Evolutionary conservation across 2,797 vertebrate genomes (phyloP).

Genomic region (Alosa sapidissima): DNA sequence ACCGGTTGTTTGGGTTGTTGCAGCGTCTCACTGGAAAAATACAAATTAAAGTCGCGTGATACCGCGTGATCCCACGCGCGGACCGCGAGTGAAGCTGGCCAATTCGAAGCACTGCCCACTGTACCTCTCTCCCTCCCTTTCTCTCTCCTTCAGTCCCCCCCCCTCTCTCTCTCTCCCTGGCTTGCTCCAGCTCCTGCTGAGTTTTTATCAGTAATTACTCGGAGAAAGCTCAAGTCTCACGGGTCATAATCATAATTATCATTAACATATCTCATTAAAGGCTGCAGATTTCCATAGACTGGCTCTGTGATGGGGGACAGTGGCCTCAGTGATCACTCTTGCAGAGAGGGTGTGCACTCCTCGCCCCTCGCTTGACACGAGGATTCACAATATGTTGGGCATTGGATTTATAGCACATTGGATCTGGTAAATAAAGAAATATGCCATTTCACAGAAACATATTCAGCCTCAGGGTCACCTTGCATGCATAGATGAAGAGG

Average conservation of each 20-base stretch:
- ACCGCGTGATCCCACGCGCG: too few relatives aligned
- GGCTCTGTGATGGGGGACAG: slow-evolving; percentile 36
- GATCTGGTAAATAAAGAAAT: neutral
- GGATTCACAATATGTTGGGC: neutral
- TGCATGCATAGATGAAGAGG: neutral
- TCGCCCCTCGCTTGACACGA: neutral
- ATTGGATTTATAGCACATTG: neutral
- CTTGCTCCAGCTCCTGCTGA: slow-evolving; percentile 43
- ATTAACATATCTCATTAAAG: slow-evolving; percentile 57
- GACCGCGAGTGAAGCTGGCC: too few relatives aligned
- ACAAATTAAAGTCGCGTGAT: too few relatives aligned
- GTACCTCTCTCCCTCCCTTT: neutral
- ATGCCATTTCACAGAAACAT: neutral
- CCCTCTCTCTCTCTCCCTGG: slow-evolving; percentile 46
- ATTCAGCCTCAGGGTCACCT: neutral
- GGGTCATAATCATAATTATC: slow-evolving; percentile 60
- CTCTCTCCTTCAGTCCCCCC: neutral
- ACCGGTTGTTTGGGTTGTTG: too few relatives aligned
- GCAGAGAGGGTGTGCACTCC: neutral
- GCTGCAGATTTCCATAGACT: slow-evolving; percentile 45
- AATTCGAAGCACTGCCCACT: too few relatives aligned
- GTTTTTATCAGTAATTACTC: slow-evolving; percentile 57
- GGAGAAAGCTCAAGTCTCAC: slow-evolving; percentile 45
- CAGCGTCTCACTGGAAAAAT: too few relatives aligned
- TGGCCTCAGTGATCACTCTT: neutral